These are phyloP conservation scores for Pseudolaguvia tuberculata DNA, from an alignment of 2,113 vertebrate genomes.

Conservation along the genomic window DNA sequence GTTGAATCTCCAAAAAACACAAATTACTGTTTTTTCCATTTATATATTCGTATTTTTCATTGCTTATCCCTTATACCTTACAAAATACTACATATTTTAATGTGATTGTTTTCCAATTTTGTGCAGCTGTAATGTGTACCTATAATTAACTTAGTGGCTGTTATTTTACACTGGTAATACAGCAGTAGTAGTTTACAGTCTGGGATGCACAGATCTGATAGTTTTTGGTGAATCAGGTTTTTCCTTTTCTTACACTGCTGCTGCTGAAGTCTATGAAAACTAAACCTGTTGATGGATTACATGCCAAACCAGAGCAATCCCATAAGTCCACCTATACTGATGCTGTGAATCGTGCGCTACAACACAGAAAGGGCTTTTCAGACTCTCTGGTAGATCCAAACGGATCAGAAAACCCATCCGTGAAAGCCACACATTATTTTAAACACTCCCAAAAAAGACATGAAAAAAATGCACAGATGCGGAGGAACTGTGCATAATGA, in stretches of 20 bases:
- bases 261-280: conserved; percentile 19
- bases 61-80: too few relatives aligned
- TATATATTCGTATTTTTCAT: too few relatives aligned
- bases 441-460: not conserved
- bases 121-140: not conserved
- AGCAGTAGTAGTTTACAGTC: not conserved
- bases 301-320: conserved; percentile 26
- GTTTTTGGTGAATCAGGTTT: not conserved
- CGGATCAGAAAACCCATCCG: not conserved
- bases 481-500: not conserved
- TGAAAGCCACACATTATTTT: not conserved
- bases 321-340: conserved; percentile 37
- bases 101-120: too few relatives aligned
- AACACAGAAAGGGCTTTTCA: not conserved
- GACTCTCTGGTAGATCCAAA: not conserved
- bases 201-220: not conserved
- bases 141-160: not conserved
- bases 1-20: too few relatives aligned
- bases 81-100: not conserved
- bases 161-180: not conserved
- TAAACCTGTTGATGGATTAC: conserved; percentile 50
- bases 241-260: not conserved
- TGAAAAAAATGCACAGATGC: conserved; percentile 1
- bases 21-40: too few relatives aligned
- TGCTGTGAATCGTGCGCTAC: conserved; percentile 15